Evolutionary conservation across 2,797 vertebrate species (phyloP), one percentile per base, ranked within the genome.

Genomic region (Neosilurus hyrtlii): DNA sequence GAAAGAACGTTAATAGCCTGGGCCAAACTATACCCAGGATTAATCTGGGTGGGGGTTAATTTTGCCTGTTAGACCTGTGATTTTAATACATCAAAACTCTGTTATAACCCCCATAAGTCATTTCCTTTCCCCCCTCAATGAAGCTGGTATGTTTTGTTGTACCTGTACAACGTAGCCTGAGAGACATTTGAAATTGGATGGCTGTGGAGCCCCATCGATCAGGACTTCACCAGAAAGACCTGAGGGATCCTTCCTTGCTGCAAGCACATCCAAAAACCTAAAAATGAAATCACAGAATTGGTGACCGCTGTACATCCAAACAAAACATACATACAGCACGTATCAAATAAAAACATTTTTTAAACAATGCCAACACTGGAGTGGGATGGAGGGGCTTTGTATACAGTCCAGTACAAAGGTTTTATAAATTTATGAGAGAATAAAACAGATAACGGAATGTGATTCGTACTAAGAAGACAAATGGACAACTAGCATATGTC

Each of bases 161-260:
- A 96, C 96, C 95, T 97, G 96, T 51, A 96, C 94, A 52, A 95
- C 95, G 0, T 95, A 96, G 68, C 95, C 96, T 12, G 94, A 95
- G 82, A 96, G 94, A 85, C 94, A 96, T 89, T 96, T 96, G 86
- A 96, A 96, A 90, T 95, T 95, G 10, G 93, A 89, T 63, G 95
- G 93, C 62, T 95, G 95, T 11, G 93, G 92, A 0, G 91, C 93
- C 82, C 94, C 94, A 65, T 96, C 94, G 20, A 97, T 94, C 37
- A 97, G 93, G 1, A 96, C 95, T 88, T 95, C 93, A 74, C 94
- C 96, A 51, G 92, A 95, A 63, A 97, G 92, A 57, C 95, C 95
- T 6, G 90, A 77, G 0, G 94, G 94, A 85, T 96, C 94, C 82
- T 97, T 96, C 84, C 96, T 95, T 10, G 94, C 94, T 84, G 95